Conservation (phyloP, 2,797 vertebrate species). For the Oreochromis mossambicus region DNA sequence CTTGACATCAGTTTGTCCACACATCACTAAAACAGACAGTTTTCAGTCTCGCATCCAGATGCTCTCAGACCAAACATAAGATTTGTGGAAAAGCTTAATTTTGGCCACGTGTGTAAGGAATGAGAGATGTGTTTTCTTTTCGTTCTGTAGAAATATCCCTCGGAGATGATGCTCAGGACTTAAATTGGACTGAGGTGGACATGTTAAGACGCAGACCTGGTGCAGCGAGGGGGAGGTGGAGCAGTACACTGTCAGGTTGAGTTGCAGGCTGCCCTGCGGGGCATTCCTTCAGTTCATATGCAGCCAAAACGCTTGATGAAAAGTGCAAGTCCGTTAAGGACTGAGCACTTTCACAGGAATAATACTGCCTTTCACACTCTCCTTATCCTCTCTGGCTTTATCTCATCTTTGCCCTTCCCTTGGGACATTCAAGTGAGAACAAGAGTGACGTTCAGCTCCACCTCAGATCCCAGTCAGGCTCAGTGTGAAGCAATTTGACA, state of each 20-base stretch:
- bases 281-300: slow-evolving; percentile 65
- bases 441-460: slow-evolving; percentile 24
- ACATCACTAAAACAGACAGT: not conserved
- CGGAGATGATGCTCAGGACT: slow-evolving; percentile 1
- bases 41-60: not conserved
- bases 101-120: not conserved
- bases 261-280: slow-evolving; percentile 55
- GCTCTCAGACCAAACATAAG: not conserved
- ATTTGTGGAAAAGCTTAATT: not conserved
- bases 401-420: slow-evolving; percentile 33
- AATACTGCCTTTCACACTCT: slow-evolving; percentile 19
- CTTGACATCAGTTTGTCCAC: slow-evolving; percentile 16
- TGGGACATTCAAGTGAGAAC: slow-evolving; percentile 58
- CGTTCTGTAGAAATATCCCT: not conserved
- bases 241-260: slow-evolving; percentile 29
- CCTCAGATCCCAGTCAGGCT: slow-evolving; percentile 48
- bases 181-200: slow-evolving; percentile 42
- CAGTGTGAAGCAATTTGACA: slow-evolving; percentile 8
- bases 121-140: not conserved
- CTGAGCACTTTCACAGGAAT: slow-evolving; percentile 44
- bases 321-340: slow-evolving; percentile 60
- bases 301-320: slow-evolving; percentile 64
- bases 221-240: not conserved
- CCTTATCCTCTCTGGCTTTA: not conserved
- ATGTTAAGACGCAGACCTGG: slow-evolving; percentile 49